Base-by-base conservation (phyloP, 2,888 invertebrate species). In the Phania funesta region DNA sequence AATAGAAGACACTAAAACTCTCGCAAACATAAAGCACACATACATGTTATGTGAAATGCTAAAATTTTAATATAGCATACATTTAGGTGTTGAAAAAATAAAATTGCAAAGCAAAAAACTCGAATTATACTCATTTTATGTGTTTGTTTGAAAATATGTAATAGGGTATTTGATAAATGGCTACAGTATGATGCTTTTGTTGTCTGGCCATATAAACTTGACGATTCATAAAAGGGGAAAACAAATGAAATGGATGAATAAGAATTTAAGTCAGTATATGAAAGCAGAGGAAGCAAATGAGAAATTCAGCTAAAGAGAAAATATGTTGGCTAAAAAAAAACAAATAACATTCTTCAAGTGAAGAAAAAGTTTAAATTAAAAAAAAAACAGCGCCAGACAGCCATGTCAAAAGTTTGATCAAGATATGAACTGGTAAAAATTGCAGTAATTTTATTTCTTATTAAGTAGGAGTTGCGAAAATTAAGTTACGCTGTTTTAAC, bases 191-290 rank as follows among this genome's bases (percentile, higher is more conserved):
- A 58, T 41, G 50, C 71, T 78, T 56, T 71, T 71, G 71, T 71
- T 78, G 78, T 71, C 78, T 71, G 64, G 64, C 29, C 64, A 29
- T 50, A 67, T 22, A 70, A 64, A 64, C 29, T 56, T 71, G 71
- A 32, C 48, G 71, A 71, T 64, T 64, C 64, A 13, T 18, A 20
- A 54, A 52, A 32, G 29, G 7, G 35, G 3, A 24, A 41, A 52
- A 50, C 26, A 38, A 71, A 20, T 44, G 52, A 50, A 22, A 62
- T 8, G 24, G n/a, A 22, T 46, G 38, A 24, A 64, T 24, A 64
- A 35, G 32, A 64, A 54, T 54, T 64, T 35, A 46, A 54, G 20
- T n/a, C 29, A 64, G 44, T 7, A 29, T 18, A 20, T 3, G 22
- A 22, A 35, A 65, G 32, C 32, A 74, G 54, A 35, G 18, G 41